Base-by-base conservation (phyloP, 2,113 vertebrate species). In the Psittacula cyanocephala region DNA sequence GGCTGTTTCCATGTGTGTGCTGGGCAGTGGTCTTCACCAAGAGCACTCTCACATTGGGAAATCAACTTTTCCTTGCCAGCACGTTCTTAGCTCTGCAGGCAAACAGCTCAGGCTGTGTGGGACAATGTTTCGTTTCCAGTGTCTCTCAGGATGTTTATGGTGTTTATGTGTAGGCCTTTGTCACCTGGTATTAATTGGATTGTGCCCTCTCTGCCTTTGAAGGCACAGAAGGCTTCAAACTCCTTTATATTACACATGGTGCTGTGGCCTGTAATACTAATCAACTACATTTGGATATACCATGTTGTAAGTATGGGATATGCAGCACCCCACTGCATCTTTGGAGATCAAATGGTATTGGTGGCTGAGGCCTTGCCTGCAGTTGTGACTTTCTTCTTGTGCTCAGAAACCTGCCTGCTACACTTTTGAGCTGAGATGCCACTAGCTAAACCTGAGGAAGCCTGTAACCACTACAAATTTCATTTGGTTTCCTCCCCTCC, bases 151-250 rank as follows among this genome's bases (percentile, higher is more conserved):
- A 95, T 94, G 86, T 92, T 94, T 92, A 43, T 77, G 52, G 31
- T 95, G 84, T 87, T 89, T 96, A 69, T 94, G 46, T 86, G 83
- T 88, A 96, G 88, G 90, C 76, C 55, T 95, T 94, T 88, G 91
- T 92, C 95, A 96, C 93, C 93, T 97, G 93, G 88, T 92, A 96
- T 96, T 95, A 95, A 92, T 91, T 89, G 93, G 41, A 68, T 92
- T 92, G 83, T 97, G 92, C 93, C 96, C 92, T 76, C 83, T 92
- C 77, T 95, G 86, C 81, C 96, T 97, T 97, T 97, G 96, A 97
- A 97, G 94, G 84, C 86, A 91, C 89, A 95, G 93, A 95, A 92
- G 77, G 67, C 86, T 95, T 91, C 88, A 85, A 81, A 84, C 74
- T 86, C 91, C 57, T 85, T 94, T 95, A 92, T 53, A 77, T 85